phyloP scores from a whole-genome alignment of 1,140 invertebrate species.

The Callitettix versicolor region DNA sequence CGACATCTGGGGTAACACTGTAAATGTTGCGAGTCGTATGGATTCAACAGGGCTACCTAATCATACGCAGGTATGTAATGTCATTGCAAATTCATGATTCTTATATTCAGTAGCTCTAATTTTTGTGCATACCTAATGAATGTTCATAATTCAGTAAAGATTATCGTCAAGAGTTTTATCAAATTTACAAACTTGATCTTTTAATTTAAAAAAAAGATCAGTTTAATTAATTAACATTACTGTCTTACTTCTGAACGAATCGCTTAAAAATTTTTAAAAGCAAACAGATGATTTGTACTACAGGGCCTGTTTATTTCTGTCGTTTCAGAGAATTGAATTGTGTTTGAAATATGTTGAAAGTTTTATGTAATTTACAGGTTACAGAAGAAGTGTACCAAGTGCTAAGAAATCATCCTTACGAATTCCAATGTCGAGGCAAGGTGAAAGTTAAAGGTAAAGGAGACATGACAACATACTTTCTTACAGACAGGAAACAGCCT shows the following conservation, averaged over 20 bases:
- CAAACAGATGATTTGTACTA: too few relatives aligned
- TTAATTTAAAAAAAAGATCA: too few relatives aligned
- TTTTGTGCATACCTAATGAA: background rate
- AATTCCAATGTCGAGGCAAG: constrained; percentile 70
- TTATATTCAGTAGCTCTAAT: background rate
- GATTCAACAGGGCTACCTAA: constrained; percentile 76
- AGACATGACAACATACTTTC: constrained; percentile 86
- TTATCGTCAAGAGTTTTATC: background rate
- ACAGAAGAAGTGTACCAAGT: constrained; percentile 73
- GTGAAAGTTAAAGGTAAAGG: constrained; percentile 90
- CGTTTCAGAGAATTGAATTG: too few relatives aligned
- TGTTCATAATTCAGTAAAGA: too few relatives aligned
- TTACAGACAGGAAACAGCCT: constrained; percentile 55
- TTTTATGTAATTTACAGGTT: constrained; percentile 41
- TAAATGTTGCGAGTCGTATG: constrained; percentile 86
- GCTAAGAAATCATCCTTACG: constrained; percentile 57
- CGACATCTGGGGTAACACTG: constrained; percentile 94
- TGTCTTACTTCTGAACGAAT: too few relatives aligned
- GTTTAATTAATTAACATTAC: too few relatives aligned
- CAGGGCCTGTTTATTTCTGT: too few relatives aligned
- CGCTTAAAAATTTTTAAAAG: too few relatives aligned
- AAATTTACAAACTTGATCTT: background rate
- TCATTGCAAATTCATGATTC: background rate
- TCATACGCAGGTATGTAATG: constrained; percentile 60
- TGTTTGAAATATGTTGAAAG: too few relatives aligned